Evolutionary conservation across 2,113 vertebrate species (phyloP).

Genomic region (Heptranchias perlo): DNA sequence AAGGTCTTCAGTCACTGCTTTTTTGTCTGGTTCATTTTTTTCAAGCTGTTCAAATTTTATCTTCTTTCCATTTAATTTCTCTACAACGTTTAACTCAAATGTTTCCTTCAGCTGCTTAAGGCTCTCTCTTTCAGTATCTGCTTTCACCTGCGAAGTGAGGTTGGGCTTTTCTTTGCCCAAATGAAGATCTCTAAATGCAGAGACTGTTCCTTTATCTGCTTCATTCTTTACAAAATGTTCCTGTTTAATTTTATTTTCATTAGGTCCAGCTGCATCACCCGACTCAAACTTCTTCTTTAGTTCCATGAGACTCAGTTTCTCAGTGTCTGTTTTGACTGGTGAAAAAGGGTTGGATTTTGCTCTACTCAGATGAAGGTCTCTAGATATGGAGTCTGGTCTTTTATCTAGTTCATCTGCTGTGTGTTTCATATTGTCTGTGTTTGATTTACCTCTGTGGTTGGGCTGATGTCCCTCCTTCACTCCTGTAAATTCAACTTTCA

Average conservation of each 20-base stretch:
- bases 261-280: neutral
- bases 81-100: no score
- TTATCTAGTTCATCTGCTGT: neutral
- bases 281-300: neutral
- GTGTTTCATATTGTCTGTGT: neutral
- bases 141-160: neutral
- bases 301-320: neutral
- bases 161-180: neutral
- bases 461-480: neutral
- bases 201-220: no score
- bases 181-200: no score
- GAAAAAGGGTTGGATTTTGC: neutral
- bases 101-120: neutral
- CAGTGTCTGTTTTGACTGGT: neutral
- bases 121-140: neutral
- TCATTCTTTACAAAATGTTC: neutral
- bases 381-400: neutral
- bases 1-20: no score
- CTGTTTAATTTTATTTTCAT: neutral
- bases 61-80: no score
- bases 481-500: no score
- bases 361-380: neutral
- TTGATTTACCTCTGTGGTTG: neutral
- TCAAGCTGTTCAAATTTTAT: no score
- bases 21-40: no score